A percentile compares a stretch with the other conserved stretches of the same genome.
These are phyloP conservation scores for Drymodes brunneopygia DNA, from an alignment of 2,113 vertebrate species.

Conservation along the genomic window DNA sequence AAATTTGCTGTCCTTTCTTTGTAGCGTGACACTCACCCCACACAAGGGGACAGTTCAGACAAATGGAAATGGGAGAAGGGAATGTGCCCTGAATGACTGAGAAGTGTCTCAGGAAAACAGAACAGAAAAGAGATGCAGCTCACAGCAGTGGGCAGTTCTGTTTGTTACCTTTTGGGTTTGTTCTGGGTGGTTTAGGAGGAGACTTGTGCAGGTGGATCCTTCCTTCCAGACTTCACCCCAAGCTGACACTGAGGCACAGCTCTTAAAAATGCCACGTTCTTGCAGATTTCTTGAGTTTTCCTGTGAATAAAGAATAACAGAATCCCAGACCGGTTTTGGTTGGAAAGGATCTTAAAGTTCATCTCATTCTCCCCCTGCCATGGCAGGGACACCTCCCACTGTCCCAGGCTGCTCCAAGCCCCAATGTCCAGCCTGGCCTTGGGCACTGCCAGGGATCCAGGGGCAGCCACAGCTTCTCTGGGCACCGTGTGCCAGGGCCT, in stretches of 20 bases:
- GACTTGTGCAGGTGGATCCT: not conserved
- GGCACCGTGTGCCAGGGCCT: not conserved
- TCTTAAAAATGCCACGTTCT: not conserved
- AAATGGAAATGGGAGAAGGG: not conserved
- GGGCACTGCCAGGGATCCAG: not conserved
- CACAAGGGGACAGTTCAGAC: not conserved
- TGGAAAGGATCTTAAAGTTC: not conserved
- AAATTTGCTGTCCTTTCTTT: not conserved
- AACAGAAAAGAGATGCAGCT: not conserved
- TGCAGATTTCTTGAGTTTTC: not conserved
- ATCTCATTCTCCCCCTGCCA: accelerated
- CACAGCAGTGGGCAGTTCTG: not conserved
- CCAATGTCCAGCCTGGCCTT: not conserved
- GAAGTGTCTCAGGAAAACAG: not conserved
- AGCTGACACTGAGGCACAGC: not conserved
- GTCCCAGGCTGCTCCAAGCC: not conserved
- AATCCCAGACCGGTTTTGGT: not conserved
- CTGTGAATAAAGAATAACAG: not conserved
- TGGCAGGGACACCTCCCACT: not conserved
- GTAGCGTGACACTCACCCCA: accelerated
- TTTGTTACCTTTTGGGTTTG: not conserved
- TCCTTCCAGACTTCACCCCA: not conserved
- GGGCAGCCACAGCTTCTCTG: not conserved
- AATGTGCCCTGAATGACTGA: not conserved
- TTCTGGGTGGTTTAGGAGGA: not conserved